These are phyloP conservation scores for Salvator merianae DNA, from an alignment of 2,113 vertebrate genomes.

Conservation along the genomic window DNA sequence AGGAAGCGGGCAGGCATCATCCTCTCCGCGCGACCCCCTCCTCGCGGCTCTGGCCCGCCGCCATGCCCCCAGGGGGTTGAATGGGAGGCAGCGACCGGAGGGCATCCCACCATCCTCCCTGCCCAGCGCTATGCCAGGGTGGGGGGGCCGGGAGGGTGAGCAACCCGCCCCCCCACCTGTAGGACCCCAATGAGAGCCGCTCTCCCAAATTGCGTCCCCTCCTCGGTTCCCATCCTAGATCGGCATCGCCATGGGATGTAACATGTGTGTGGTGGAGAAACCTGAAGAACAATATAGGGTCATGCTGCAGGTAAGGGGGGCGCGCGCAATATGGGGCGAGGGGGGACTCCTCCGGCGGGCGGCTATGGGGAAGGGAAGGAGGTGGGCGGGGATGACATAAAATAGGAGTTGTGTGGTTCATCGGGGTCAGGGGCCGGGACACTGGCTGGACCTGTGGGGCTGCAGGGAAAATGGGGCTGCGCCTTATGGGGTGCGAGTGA, in stretches of 20 bases:
- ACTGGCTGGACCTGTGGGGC: background rate
- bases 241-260: conserved; percentile 85
- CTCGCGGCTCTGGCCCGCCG: conserved; percentile 23
- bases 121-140: conserved; percentile 37
- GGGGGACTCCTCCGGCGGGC: conserved; percentile 16
- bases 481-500: background rate
- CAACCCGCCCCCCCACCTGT: conserved; percentile 11
- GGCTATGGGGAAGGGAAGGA: conserved; percentile 25
- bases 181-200: background rate
- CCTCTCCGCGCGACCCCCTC: background rate
- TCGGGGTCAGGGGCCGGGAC: background rate
- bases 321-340: background rate
- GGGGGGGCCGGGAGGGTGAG: conserved; percentile 16
- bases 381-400: background rate
- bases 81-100: background rate
- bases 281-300: conserved; percentile 92
- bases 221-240: conserved; percentile 18
- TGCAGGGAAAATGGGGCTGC: background rate
- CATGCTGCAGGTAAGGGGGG: conserved; percentile 89
- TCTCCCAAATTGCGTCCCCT: conserved; percentile 34
- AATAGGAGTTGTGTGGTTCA: background rate
- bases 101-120: conserved; percentile 33
- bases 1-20: background rate
- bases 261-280: conserved; percentile 92
- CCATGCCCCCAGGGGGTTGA: conserved; percentile 58